Evolutionary conservation across 2,888 invertebrate genomes (phyloP).

Genomic region (Amblyteles armatorius): DNA sequence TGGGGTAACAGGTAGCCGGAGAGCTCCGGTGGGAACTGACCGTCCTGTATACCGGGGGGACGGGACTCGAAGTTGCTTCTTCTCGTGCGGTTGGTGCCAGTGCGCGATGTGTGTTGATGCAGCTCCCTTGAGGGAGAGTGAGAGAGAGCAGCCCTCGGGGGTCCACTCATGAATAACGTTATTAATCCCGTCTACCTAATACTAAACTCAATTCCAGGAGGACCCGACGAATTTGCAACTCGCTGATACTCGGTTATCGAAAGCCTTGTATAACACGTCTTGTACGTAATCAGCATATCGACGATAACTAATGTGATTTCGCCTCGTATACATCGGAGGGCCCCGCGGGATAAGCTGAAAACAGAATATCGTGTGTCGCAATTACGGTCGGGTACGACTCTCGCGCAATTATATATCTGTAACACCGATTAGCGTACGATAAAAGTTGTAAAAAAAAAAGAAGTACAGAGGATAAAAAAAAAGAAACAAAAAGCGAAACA

Average conservation of each 20-base stretch:
- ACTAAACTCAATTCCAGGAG: conserved; percentile 63
- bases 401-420: conserved; percentile 4
- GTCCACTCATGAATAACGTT: conserved; percentile 84
- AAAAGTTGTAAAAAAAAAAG: conserved; percentile 11
- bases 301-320: conserved; percentile 23
- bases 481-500: conserved; percentile 13
- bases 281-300: conserved; percentile 12
- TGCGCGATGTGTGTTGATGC: conserved; percentile 23
- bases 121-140: conserved; percentile 40
- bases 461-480: background rate
- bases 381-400: background rate
- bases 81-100: conserved; percentile 24
- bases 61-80: conserved; percentile 25
- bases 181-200: conserved; percentile 80
- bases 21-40: conserved; percentile 81
- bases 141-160: conserved; percentile 66
- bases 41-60: conserved; percentile 38
- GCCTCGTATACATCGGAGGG: background rate
- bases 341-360: background rate
- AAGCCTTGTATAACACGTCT: conserved; percentile 38
- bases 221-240: conserved; percentile 52
- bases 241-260: conserved; percentile 26
- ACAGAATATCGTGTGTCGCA: background rate
- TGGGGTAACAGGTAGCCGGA: conserved; percentile 82
- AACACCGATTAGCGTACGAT: conserved; percentile 11